Evolutionary conservation across 1,140 invertebrate genomes (phyloP).

Genomic region (Augochlora pura): DNA sequence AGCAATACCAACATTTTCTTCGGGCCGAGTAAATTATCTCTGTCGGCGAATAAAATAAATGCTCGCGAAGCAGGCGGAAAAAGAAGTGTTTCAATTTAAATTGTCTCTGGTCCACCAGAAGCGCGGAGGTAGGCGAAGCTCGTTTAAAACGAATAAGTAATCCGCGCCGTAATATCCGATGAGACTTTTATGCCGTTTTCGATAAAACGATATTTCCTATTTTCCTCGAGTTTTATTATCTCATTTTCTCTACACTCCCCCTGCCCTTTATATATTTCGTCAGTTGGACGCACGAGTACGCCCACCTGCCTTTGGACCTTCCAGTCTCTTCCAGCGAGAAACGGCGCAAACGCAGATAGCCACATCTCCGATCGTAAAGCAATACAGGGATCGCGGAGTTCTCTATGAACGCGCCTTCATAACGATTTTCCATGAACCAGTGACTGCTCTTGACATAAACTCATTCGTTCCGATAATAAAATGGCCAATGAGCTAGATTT

Average conservation of each 20-base stretch:
- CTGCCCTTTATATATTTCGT: background rate
- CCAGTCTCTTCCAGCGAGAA: background rate
- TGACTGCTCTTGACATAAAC: too few relatives aligned
- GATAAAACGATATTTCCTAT: background rate
- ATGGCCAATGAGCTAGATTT: too few relatives aligned
- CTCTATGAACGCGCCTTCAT: background rate
- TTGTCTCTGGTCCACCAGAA: too few relatives aligned
- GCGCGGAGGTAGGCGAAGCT: too few relatives aligned
- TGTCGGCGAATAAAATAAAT: too few relatives aligned
- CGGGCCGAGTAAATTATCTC: too few relatives aligned
- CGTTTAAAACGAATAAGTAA: background rate
- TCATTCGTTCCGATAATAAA: background rate
- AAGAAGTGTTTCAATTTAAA: too few relatives aligned
- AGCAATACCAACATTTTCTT: background rate
- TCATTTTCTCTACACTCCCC: background rate
- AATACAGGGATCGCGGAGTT: conserved; percentile 21
- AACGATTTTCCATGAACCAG: background rate
- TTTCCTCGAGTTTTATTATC: background rate
- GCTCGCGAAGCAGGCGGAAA: too few relatives aligned
- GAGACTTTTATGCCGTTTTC: too few relatives aligned
- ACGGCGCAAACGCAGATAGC: conserved; percentile 3
- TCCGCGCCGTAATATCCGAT: background rate
- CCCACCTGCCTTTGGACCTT: background rate
- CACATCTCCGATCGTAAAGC: conserved; percentile 40
- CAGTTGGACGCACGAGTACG: background rate